Conservation (phyloP, 1,140 invertebrate genomes). For the Eumeta japonica region DNA sequence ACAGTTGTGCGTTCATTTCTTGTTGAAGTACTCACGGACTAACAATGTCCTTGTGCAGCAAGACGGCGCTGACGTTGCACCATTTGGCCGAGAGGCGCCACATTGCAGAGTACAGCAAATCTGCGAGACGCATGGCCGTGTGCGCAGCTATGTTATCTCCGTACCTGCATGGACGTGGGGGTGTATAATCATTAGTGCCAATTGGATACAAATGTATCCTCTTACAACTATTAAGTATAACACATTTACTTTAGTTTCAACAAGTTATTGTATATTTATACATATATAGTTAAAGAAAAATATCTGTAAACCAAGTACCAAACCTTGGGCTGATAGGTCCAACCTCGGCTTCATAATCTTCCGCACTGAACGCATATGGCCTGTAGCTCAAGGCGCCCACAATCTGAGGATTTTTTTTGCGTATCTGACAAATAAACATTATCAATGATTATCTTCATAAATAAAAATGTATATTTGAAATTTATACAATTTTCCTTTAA, state of each 20-base stretch:
- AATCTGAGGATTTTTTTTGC: constrained; percentile 63
- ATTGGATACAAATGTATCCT: background rate
- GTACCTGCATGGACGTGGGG: constrained; percentile 21
- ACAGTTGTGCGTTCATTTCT: too few species aligned
- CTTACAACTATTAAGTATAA: too few species aligned
- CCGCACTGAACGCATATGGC: constrained; percentile 57
- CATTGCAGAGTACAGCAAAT: constrained; percentile 59
- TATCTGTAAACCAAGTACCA: constrained; percentile 4
- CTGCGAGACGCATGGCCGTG: constrained; percentile 40
- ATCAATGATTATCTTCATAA: constrained; percentile 8
- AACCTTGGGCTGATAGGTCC: constrained; percentile 36
- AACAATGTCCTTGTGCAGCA: constrained; percentile 69
- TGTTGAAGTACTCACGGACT: constrained; percentile 66
- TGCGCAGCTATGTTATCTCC: constrained; percentile 32
- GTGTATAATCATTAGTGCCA: background rate
- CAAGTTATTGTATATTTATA: too few species aligned
- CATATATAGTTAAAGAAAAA: too few species aligned
- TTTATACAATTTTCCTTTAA: too few species aligned
- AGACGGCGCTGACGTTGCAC: constrained; percentile 61
- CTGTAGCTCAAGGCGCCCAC: constrained; percentile 64
- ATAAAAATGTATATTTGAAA: too few species aligned
- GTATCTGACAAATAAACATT: constrained; percentile 56
- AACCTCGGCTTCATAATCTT: constrained; percentile 34
- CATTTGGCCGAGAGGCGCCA: constrained; percentile 59
- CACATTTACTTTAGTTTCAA: too few species aligned